Conservation (phyloP, 1,140 invertebrate genomes). For the Drosophila oshimai region DNA sequence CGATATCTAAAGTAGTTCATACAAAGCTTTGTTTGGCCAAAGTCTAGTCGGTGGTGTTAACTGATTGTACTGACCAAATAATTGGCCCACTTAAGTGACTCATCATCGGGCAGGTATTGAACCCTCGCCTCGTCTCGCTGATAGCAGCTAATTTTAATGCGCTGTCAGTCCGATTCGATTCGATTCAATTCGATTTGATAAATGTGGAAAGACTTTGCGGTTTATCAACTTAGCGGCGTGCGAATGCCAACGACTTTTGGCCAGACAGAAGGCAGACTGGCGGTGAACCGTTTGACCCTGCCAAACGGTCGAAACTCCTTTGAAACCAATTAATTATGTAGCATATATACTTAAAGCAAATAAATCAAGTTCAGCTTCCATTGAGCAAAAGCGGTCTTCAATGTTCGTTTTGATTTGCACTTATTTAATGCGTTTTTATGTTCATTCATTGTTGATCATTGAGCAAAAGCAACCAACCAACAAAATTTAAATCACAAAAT, state of each 20-base stretch:
- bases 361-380: slow-evolving; percentile 28
- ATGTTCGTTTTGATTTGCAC: slow-evolving; percentile 14
- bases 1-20: slow-evolving; percentile 26
- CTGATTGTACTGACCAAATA: background rate
- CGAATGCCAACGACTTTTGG: slow-evolving; percentile 9
- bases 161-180: slow-evolving; percentile 5
- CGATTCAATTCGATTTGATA: slow-evolving; percentile 15
- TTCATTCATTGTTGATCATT: slow-evolving; percentile 14
- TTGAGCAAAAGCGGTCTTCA: background rate
- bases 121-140: too few species aligned
- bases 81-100: background rate
- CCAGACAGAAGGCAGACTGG: background rate
- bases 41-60: slow-evolving; percentile 23
- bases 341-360: slow-evolving; percentile 9
- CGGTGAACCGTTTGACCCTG: background rate
- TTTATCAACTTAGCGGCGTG: slow-evolving; percentile 4
- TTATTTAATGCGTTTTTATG: slow-evolving; percentile 21
- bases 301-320: slow-evolving; percentile 1
- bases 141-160: background rate
- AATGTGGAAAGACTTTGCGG: background rate
- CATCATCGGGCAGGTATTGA: background rate
- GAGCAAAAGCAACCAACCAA: background rate
- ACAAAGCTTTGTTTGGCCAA: slow-evolving; percentile 6
- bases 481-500: slow-evolving; percentile 42
- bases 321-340: slow-evolving; percentile 8